A percentile compares a stretch with the other conserved stretches of the same genome.
phyloP scores from a whole-genome alignment of 37 sponge, comb jelly and placozoan species.

The Spongilla lacustris region DNA sequence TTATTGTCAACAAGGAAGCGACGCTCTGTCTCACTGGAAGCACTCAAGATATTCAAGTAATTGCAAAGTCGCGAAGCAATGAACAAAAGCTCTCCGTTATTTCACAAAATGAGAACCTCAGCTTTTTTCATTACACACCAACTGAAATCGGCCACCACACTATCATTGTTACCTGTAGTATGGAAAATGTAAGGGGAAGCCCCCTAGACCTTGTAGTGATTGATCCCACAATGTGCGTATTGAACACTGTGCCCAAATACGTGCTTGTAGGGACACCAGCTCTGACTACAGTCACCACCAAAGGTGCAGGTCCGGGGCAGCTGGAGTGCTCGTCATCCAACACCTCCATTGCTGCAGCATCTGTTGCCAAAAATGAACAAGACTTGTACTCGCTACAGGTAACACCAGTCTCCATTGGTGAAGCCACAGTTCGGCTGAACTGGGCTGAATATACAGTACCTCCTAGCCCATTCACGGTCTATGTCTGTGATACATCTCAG shows the following conservation, averaged over 20 bases:
- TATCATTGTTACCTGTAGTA: conserved; percentile 77
- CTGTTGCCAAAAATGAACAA: neutral
- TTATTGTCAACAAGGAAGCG: conserved; percentile 44
- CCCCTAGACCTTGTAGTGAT: conserved; percentile 67
- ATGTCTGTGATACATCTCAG: conserved; percentile 78
- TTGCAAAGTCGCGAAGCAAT: conserved; percentile 39
- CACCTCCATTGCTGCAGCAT: neutral
- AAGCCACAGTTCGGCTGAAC: conserved; percentile 15
- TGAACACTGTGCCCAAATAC: conserved; percentile 43
- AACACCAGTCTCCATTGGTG: conserved; percentile 39
- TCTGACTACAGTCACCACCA: conserved; percentile 51
- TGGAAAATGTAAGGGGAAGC: conserved; percentile 73
- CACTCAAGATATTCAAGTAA: conserved; percentile 19
- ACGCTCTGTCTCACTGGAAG: conserved; percentile 51
- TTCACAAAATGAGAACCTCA: conserved; percentile 25
- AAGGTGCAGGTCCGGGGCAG: conserved; percentile 69
- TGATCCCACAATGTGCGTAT: conserved; percentile 71
- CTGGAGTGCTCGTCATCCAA: conserved; percentile 32
- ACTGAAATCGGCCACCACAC: conserved; percentile 66
- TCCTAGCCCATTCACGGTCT: conserved; percentile 53
- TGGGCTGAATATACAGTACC: conserved; percentile 33
- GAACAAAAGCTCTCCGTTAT: conserved; percentile 27
- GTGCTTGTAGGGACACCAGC: conserved; percentile 53
- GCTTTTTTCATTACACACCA: conserved; percentile 55
- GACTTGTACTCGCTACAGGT: conserved; percentile 19